These are phyloP conservation scores for Chrysina gloriosa DNA, from an alignment of 2,888 invertebrate genomes.

Conservation along the genomic window DNA sequence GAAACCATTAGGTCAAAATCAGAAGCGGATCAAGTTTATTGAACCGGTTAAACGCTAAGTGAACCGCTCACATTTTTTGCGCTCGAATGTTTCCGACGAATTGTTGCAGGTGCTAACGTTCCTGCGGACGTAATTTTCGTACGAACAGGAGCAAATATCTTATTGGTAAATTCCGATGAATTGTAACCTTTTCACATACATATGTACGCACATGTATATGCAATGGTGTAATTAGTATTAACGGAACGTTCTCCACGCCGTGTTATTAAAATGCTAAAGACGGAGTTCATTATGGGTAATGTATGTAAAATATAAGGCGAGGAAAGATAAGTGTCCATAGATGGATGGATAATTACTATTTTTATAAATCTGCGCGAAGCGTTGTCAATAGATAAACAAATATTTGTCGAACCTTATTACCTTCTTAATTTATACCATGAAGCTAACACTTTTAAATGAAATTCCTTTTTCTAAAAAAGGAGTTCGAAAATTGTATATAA, in stretches of 20 bases:
- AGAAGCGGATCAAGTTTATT: not conserved
- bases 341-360: conserved; percentile 10
- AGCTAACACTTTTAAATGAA: too few species aligned
- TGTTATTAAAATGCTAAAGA: conserved; percentile 21
- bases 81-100: not conserved
- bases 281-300: conserved; percentile 22
- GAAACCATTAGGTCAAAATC: not conserved
- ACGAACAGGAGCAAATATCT: too few species aligned
- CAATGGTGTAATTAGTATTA: conserved; percentile 9
- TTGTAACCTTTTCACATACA: not conserved
- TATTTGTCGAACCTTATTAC: not conserved
- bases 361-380: not conserved
- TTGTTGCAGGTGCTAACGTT: not conserved
- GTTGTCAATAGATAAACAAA: conserved; percentile 4
- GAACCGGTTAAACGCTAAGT: not conserved
- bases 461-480: too few species aligned
- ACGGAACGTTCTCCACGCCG: not conserved
- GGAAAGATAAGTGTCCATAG: conserved; percentile 6
- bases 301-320: conserved; percentile 26
- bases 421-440: not conserved
- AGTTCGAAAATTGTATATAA: too few species aligned
- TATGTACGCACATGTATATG: too few species aligned
- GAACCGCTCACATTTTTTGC: not conserved
- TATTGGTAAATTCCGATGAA: not conserved
- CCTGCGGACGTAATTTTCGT: not conserved